Conservation (phyloP, 2,888 invertebrate species). For the Apodemia hepburni region DNA sequence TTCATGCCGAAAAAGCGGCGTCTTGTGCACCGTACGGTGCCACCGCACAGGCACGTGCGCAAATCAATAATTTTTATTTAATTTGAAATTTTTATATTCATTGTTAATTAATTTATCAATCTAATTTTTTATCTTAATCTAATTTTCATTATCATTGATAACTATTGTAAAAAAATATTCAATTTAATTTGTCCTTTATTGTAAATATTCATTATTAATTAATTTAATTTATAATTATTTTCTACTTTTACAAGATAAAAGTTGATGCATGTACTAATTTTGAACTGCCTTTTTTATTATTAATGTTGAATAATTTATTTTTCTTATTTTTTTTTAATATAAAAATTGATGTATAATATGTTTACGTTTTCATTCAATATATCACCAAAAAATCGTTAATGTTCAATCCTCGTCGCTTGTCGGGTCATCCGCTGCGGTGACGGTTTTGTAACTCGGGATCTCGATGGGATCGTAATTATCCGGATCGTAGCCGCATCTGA, state of each 20-base stretch:
- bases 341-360: background rate
- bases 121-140: background rate
- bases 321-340: background rate
- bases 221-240: slow-evolving; percentile 1
- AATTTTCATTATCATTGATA: background rate
- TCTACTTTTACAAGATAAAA: slow-evolving; percentile 8
- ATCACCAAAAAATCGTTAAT: slow-evolving; percentile 5
- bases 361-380: background rate
- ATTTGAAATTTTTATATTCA: background rate
- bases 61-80: background rate
- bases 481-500: slow-evolving; percentile 15
- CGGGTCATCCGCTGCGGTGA: slow-evolving; percentile 3
- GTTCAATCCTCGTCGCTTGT: slow-evolving; percentile 10
- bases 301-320: background rate
- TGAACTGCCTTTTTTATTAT: background rate
- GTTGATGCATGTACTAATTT: background rate
- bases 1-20: slow-evolving; percentile 12
- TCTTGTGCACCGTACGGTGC: slow-evolving; percentile 11
- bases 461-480: slow-evolving; percentile 11
- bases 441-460: slow-evolving; percentile 4
- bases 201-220: background rate
- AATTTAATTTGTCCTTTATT: background rate
- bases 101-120: background rate
- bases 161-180: too few species aligned
- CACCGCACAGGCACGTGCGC: slow-evolving; percentile 7